These are phyloP conservation scores for Avahi laniger DNA, from an alignment of 2,797 vertebrate species.

Conservation along the genomic window DNA sequence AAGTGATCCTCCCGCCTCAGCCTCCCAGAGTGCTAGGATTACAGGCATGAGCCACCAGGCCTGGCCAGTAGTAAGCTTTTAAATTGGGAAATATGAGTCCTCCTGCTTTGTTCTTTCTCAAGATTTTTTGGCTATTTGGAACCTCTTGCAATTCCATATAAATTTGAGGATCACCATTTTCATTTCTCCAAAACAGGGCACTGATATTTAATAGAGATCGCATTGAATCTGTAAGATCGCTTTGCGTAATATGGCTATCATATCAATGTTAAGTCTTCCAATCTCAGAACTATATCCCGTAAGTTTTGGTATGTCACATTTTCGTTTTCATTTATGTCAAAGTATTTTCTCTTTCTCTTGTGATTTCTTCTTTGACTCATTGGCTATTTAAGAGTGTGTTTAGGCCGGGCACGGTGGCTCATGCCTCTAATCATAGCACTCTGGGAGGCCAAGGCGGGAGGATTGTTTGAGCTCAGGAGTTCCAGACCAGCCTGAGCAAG, in stretches of 20 bases:
- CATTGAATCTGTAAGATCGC: neutral
- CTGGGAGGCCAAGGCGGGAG: no score
- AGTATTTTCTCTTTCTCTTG: neutral
- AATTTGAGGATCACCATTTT: neutral
- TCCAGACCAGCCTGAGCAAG: no score
- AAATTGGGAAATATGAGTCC: neutral
- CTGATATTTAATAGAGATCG: neutral
- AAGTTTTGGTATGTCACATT: neutral
- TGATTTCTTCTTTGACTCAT: neutral
- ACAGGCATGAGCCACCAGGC: neutral
- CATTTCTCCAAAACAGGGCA: neutral
- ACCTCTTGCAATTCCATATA: neutral
- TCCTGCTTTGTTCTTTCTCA: constrained; percentile 21
- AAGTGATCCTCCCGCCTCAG: neutral
- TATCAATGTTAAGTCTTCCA: neutral
- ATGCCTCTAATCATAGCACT: no score
- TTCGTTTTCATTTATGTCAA: neutral
- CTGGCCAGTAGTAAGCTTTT: neutral
- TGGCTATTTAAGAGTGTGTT: neutral
- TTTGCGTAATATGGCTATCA: neutral
- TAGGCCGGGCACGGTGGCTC: neutral
- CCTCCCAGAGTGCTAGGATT: neutral
- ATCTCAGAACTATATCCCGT: neutral
- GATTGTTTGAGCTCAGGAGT: no score
- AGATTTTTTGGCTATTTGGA: neutral